phyloP scores from a whole-genome alignment of 2,888 invertebrate species.

The Lepidocyrtinus sp. region DNA sequence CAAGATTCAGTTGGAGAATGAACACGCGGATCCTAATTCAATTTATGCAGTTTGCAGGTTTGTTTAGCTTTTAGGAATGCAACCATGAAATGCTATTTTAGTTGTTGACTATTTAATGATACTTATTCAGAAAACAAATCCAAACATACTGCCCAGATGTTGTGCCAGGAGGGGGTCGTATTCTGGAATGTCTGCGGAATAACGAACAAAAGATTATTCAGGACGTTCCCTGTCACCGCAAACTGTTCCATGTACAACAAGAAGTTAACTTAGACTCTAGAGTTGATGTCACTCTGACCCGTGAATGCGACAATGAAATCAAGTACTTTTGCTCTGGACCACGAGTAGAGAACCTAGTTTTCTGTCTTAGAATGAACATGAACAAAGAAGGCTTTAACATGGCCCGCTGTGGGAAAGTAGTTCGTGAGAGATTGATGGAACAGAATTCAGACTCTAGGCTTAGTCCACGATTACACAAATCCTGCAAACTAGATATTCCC shows the following conservation, averaged over 20 bases:
- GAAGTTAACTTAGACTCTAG: constrained; percentile 83
- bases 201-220: constrained; percentile 32
- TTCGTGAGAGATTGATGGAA: constrained; percentile 91
- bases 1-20: constrained; percentile 84
- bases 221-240: constrained; percentile 81
- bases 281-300: constrained; percentile 86
- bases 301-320: constrained; percentile 89
- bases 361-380: constrained; percentile 60
- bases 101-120: not conserved
- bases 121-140: constrained; percentile 79
- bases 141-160: constrained; percentile 84
- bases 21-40: constrained; percentile 83
- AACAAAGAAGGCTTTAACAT: constrained; percentile 63
- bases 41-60: constrained; percentile 70
- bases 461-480: constrained; percentile 77
- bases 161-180: constrained; percentile 83
- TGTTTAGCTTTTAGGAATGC: no score
- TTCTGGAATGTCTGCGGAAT: constrained; percentile 85
- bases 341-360: constrained; percentile 60
- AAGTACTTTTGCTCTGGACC: constrained; percentile 81
- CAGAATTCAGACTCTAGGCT: constrained; percentile 86
- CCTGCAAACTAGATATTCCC: constrained; percentile 87
- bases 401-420: constrained; percentile 83
- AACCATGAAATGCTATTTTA: not conserved
- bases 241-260: constrained; percentile 89